phyloP scores from a whole-genome alignment of 2,113 vertebrate genomes.

The Megaceryle maxima region DNA sequence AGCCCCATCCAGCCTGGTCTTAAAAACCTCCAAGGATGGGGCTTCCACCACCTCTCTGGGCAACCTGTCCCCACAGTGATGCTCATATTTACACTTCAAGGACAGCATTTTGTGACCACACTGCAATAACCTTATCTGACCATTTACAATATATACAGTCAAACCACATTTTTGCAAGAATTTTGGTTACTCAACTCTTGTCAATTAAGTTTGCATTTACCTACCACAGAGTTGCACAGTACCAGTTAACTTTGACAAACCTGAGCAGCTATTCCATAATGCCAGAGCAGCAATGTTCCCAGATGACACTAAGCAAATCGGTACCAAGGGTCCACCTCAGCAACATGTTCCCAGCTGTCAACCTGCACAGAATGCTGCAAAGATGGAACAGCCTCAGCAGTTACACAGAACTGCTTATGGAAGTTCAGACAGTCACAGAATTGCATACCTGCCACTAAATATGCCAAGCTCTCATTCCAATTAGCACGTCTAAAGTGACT shows the following conservation, averaged over 20 bases:
- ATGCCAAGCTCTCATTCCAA: accelerated
- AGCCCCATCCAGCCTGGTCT: too few species aligned
- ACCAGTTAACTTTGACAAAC: neutral
- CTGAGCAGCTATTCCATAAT: neutral
- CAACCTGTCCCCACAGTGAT: neutral
- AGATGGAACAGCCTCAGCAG: neutral
- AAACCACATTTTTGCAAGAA: neutral
- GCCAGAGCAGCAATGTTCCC: neutral
- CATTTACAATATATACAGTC: accelerated
- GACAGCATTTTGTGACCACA: accelerated
- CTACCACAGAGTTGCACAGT: neutral
- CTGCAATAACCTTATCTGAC: neutral
- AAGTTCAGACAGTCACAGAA: neutral
- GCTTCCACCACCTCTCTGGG: too few species aligned
- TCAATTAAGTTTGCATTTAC: neutral
- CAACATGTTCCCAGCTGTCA: neutral
- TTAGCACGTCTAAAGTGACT: accelerated
- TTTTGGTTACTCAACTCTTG: neutral
- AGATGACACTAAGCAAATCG: neutral
- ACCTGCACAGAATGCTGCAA: neutral
- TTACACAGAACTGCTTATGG: accelerated
- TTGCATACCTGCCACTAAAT: accelerated
- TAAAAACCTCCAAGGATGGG: too few species aligned
- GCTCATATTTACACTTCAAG: neutral
- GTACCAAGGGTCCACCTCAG: neutral